These are phyloP conservation scores for Columba guinea DNA, from an alignment of 2,797 vertebrate species.

Conservation along the genomic window DNA sequence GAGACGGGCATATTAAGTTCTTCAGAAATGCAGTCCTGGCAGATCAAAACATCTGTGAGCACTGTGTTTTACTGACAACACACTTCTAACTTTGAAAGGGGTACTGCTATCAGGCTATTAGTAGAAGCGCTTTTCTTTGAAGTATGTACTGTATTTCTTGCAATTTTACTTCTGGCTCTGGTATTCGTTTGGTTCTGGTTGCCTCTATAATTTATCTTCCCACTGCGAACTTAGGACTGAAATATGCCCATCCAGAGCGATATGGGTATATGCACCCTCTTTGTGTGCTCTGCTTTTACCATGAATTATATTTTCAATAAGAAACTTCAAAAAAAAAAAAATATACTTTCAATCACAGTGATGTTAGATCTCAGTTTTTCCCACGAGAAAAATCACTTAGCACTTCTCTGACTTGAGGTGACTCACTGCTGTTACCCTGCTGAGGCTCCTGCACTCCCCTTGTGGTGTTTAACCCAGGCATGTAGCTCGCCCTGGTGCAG, in stretches of 20 bases:
- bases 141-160: slow-evolving; percentile 35
- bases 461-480: slow-evolving; percentile 7
- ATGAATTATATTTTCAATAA: not conserved
- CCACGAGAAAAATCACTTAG: slow-evolving; percentile 66
- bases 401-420: slow-evolving; percentile 45
- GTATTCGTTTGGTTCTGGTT: not conserved
- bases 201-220: slow-evolving; percentile 18
- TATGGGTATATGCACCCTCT: accelerated
- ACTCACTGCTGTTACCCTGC: slow-evolving; percentile 60
- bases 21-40: slow-evolving; percentile 18
- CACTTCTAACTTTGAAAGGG: slow-evolving; percentile 26
- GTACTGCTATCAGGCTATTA: slow-evolving; percentile 38
- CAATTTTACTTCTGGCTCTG: slow-evolving; percentile 8
- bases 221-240: not conserved
- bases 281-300: not conserved
- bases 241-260: not conserved
- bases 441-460: slow-evolving; percentile 26
- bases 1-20: not conserved
- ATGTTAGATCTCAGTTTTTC: slow-evolving; percentile 49
- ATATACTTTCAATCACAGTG: not conserved
- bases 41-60: slow-evolving; percentile 51
- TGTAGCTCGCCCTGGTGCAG: not conserved
- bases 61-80: slow-evolving; percentile 40
- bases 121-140: slow-evolving; percentile 52
- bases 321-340: not conserved